Percentiles rank a stretch among this genome's conserved stretches.
phyloP scores from a whole-genome alignment of 2,113 vertebrate species.

The Hydropotes inermis region DNA sequence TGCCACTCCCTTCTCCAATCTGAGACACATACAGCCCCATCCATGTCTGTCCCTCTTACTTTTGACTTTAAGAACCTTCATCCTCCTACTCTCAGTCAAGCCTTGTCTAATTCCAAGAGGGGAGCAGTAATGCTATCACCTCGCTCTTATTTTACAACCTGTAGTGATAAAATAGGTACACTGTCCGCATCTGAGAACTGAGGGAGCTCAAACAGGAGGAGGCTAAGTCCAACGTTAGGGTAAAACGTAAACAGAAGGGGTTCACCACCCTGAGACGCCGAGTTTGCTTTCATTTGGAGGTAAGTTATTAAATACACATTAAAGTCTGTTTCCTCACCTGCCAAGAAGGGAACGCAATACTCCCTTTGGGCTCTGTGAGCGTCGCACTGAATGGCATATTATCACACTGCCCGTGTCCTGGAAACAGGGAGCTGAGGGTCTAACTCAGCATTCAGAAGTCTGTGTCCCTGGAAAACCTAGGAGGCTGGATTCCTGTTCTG shows the following conservation, averaged over 20 bases:
- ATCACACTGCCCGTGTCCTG: rapidly evolving
- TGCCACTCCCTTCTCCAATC: background rate
- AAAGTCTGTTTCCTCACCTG: background rate
- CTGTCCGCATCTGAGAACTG: background rate
- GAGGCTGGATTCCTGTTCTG: background rate
- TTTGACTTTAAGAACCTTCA: background rate
- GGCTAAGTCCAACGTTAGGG: background rate
- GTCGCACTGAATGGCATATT: background rate
- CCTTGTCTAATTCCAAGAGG: background rate
- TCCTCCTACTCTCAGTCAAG: background rate
- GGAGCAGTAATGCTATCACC: no score
- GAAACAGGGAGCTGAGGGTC: rapidly evolving
- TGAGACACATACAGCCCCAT: background rate
- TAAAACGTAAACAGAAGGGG: background rate
- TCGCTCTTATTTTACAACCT: background rate
- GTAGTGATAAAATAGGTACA: background rate
- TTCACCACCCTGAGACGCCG: background rate
- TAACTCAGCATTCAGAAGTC: background rate
- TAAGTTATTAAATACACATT: background rate
- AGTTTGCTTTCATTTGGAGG: background rate
- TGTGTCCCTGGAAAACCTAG: background rate
- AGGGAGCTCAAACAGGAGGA: background rate
- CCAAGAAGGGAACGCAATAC: rapidly evolving
- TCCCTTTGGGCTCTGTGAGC: background rate
- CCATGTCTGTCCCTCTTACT: constrained; percentile 8